Evolutionary conservation across 2,113 vertebrate species (phyloP).

Genomic region (Balaeniceps rex): DNA sequence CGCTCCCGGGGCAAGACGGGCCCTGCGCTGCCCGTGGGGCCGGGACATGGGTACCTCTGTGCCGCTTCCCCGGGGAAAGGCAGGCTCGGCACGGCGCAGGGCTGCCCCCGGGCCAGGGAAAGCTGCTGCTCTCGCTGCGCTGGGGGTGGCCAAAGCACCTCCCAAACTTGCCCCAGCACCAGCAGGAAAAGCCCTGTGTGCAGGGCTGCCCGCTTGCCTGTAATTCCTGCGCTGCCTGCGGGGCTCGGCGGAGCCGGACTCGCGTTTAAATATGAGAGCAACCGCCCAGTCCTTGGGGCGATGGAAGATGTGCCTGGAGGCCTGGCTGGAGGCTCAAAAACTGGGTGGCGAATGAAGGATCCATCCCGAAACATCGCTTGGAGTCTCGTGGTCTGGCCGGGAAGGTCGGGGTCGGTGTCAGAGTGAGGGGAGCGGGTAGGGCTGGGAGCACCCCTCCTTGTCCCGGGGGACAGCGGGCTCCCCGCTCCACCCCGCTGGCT

Average conservation of each 20-base stretch:
- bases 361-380: neutral
- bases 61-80: neutral
- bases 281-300: rapidly evolving
- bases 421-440: neutral
- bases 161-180: neutral
- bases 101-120: neutral
- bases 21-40: neutral
- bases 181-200: neutral
- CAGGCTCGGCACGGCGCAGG: rapidly evolving
- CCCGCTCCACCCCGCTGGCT: neutral
- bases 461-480: neutral
- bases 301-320: neutral
- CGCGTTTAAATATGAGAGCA: rapidly evolving
- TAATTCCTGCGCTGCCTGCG: rapidly evolving
- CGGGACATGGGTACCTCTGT: rapidly evolving
- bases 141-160: neutral
- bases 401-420: neutral
- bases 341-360: neutral
- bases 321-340: neutral
- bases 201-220: rapidly evolving
- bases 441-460: neutral
- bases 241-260: rapidly evolving
- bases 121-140: neutral
- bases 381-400: neutral
- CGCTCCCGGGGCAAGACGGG: rapidly evolving